Evolutionary conservation across 2,113 vertebrate genomes (phyloP).

Genomic region (Dendropsophus ebraccatus): DNA sequence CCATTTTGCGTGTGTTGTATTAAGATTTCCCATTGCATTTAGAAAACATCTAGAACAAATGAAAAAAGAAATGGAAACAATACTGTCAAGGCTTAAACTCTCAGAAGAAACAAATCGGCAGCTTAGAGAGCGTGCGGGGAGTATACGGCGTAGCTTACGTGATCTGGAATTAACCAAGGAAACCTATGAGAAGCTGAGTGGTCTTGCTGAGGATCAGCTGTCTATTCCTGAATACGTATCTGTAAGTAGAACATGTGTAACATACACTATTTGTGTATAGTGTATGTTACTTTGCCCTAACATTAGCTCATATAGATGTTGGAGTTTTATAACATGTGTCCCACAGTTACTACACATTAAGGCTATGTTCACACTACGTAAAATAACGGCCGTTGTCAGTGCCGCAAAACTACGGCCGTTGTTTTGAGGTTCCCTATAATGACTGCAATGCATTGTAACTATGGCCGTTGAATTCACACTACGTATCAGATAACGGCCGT

Average conservation of each 20-base stretch:
- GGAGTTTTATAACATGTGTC: too few species aligned
- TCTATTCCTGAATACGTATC: conserved; percentile 94
- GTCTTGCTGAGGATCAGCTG: conserved; percentile 86
- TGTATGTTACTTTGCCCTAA: too few species aligned
- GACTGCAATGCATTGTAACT: too few species aligned
- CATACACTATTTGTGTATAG: too few species aligned
- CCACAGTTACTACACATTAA: too few species aligned
- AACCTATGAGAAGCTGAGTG: conserved; percentile 80
- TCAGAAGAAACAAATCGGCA: conserved; percentile 90
- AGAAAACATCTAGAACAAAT: conserved; percentile 91
- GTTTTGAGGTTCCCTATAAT: too few species aligned
- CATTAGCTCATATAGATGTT: too few species aligned
- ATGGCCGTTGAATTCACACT: too few species aligned
- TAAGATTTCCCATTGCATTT: conserved; percentile 17
- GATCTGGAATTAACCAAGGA: conserved; percentile 88
- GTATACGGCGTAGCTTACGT: conserved; percentile 83
- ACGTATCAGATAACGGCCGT: too few species aligned
- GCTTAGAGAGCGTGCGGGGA: conserved; percentile 87
- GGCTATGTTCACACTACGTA: too few species aligned
- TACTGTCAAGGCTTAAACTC: conserved; percentile 90
- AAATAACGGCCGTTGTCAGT: too few species aligned
- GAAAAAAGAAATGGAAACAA: conserved; percentile 94
- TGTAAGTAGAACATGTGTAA: conserved; percentile 73
- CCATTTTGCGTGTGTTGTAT: not conserved
- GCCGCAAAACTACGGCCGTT: too few species aligned